Percentiles rank a stretch among this genome's conserved stretches.
Evolutionary conservation across 2,113 vertebrate species (phyloP).

Genomic region (Ptilonorhynchus violaceus): DNA sequence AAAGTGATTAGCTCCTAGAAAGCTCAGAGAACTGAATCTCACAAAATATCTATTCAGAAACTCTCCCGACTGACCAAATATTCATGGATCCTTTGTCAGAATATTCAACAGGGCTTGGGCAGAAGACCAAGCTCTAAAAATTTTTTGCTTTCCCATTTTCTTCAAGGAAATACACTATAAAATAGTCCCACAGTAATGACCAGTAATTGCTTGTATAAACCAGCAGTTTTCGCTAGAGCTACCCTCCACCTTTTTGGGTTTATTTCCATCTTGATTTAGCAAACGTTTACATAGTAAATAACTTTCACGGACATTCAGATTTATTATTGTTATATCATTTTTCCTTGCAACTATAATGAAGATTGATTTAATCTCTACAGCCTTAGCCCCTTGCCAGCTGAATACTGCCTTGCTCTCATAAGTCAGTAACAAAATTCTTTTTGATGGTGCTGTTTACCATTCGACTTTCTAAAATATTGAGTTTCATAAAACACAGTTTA

Average conservation of each 20-base stretch:
- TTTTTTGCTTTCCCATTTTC: not conserved
- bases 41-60: not conserved
- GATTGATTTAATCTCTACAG: slow-evolving; percentile 24
- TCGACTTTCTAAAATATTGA: not conserved
- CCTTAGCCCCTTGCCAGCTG: not conserved
- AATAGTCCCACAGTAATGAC: not conserved
- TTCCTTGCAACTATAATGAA: not conserved
- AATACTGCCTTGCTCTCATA: not conserved
- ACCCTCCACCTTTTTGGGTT: not conserved
- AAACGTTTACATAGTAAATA: not conserved
- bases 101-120: not conserved
- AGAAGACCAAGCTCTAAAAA: not conserved
- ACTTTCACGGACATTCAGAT: not conserved
- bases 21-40: not conserved
- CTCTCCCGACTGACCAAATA: not conserved
- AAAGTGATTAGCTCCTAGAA: not conserved
- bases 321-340: not conserved
- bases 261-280: not conserved
- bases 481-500: not conserved
- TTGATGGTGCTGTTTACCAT: not conserved
- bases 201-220: not conserved
- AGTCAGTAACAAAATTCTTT: not conserved
- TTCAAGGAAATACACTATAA: not conserved
- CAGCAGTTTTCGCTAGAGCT: not conserved
- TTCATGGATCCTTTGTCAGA: not conserved